Evolutionary conservation across 2,113 vertebrate species (phyloP), one percentile per base, ranked within the genome.

Genomic region (Silurus meridionalis): DNA sequence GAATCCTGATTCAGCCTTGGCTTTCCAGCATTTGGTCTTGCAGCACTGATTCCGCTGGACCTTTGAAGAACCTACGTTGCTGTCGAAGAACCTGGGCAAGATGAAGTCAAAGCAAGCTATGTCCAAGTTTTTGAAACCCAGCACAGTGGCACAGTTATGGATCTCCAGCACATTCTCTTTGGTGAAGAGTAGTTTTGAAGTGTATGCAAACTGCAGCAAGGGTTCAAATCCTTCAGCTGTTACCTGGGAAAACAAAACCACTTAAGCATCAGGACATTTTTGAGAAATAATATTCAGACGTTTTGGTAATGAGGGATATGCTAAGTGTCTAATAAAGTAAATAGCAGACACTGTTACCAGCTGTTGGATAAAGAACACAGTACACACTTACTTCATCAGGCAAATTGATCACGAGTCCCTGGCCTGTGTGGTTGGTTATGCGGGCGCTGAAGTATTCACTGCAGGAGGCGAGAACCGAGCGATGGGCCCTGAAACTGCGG

Each of bases 61-160:
- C 50, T 93, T 91, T 4, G 90, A 91, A 3, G 91, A 87, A 78
- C 92, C 89, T 15, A 88, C 85, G 83, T 91, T 94, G 23, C 93
- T 94, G 86, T 96, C 95, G 87, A 95, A 94, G 91, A 97, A 97
- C 86, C 96, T 98, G 37, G 96, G 96, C 85, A 96, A 94, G 64
- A 99, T 95, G 90, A 99, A 99, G 85, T 97, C 96, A 90, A 99
- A 99, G 86, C 98, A 99, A 28, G 96, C 96, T 50, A 97, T 95
- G 78, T 99, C 97, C 19, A 99, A 94, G 88, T 99, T 96, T 88
- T 84, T 95, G 46, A 99, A 94, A 5, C 96, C 97, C 88, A 99
- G 91, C 74, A 97, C 89, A 52, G 95, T 92, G 1, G 95, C 97
- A 11, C 96, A 96, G 64, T 93, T 96, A 86, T 93, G 95, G 14